Conservation (phyloP, 2,888 invertebrate species). For the Octonoba sinensis region DNA sequence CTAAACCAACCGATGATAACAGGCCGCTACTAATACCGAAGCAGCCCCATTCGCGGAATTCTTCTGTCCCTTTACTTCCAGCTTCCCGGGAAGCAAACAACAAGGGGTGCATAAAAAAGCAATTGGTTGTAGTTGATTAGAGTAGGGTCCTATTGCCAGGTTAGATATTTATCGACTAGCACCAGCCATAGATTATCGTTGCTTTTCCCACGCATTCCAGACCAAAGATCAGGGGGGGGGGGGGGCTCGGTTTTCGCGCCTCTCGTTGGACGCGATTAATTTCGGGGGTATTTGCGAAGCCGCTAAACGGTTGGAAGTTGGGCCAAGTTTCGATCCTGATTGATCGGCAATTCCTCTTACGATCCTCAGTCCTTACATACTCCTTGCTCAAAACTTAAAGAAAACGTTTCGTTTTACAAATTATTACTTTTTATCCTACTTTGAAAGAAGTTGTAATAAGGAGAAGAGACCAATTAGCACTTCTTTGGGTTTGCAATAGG, state of each 20-base stretch:
- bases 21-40: no score
- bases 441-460: conserved; percentile 30
- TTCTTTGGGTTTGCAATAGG: conserved; percentile 22
- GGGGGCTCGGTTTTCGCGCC: conserved; percentile 3
- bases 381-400: no score
- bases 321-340: conserved; percentile 33
- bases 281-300: conserved; percentile 24
- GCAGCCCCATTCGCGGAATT: no score
- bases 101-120: neutral
- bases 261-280: conserved; percentile 30
- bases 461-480: neutral
- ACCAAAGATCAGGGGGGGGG: conserved; percentile 1
- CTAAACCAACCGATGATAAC: neutral
- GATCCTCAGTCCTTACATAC: neutral
- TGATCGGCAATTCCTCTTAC: conserved; percentile 17
- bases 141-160: conserved; percentile 2
- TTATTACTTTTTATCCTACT: neutral
- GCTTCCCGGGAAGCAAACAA: no score
- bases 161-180: conserved; percentile 34
- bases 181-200: conserved; percentile 27
- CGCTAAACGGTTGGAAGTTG: conserved; percentile 20
- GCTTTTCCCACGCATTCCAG: neutral
- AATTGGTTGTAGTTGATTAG: neutral
- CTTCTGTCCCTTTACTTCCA: no score
- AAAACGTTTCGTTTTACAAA: neutral